Base-by-base conservation (phyloP, 1,140 invertebrate genomes). In the Zophobas atratus region DNA sequence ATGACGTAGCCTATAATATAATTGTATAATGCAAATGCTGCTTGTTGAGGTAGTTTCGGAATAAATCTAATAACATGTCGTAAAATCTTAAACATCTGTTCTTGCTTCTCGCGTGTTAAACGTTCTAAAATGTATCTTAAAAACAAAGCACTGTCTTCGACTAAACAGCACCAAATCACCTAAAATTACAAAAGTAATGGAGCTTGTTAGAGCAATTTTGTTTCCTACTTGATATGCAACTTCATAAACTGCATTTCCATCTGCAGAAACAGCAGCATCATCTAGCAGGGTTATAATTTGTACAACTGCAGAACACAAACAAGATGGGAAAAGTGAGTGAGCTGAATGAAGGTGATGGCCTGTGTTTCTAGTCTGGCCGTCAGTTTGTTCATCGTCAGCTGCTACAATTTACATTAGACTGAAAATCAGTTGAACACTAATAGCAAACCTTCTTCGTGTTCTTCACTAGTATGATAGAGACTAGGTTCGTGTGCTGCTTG, bases 1-100 rank as follows among this genome's bases (percentile, higher is more conserved):
- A 99, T 99, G 0, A 99, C 95, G 84, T 99, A 99, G 20, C 99
- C 99, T 84, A 99, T 99, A 78, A 99, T 94, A 82, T 99, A 99
- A 90, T 99, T 99, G 86, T 99, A 99, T 0, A 99, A 87, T n/a
- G 97, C 95, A 88, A 99, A 99, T 0, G 98, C 98, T 2, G 98
- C 98, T 87, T 99, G 98, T 79, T 98, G 96, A 0, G 98, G 98
- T 43, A 99, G 86, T 75, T 96, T 93, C 1, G 96, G 95, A 74
- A 99, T 94, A 86, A 97, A 98, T 75, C 97, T 90, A 32, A 99
- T 95, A 0, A 99, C 88, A 83, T 98, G 97, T 2, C 98, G 89
- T 2, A 99, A 86, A 6, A 96, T 91, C 87, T 98, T 98, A 83
- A 99, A 95, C 93, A 99, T 97, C 72, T 97, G 91, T 83, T 99